phyloP scores from a whole-genome alignment of 2,888 invertebrate genomes.

The Caenorhabditis sp. region DNA sequence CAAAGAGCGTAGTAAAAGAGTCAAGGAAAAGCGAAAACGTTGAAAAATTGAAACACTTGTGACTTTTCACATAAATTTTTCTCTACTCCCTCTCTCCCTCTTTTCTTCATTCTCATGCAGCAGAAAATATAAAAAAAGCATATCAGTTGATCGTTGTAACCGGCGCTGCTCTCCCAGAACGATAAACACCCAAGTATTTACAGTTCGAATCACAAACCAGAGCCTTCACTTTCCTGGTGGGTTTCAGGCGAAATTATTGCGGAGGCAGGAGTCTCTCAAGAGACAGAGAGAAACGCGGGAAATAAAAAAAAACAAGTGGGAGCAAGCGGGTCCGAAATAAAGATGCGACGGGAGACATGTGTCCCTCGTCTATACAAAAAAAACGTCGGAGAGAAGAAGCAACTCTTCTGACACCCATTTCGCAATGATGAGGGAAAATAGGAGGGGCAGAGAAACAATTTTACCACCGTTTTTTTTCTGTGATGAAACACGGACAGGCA shows the following conservation, averaged over 20 bases:
- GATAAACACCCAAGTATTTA: constrained; percentile 17
- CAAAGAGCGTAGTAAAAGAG: not conserved
- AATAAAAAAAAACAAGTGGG: constrained; percentile 22
- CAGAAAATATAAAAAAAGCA: constrained; percentile 20
- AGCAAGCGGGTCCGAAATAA: constrained; percentile 43
- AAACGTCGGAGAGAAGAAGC: constrained; percentile 21
- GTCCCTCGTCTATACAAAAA: constrained; percentile 39
- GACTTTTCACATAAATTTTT: constrained; percentile 28
- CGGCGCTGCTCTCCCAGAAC: constrained; percentile 35
- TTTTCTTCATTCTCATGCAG: constrained; percentile 4
- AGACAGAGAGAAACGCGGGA: constrained; percentile 21
- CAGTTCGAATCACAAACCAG: constrained; percentile 25
- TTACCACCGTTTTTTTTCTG: constrained; percentile 15
- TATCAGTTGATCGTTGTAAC: constrained; percentile 41
- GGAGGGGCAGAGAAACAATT: constrained; percentile 10
- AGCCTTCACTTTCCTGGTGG: constrained; percentile 7
- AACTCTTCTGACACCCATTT: constrained; percentile 46
- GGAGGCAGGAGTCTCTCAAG: not conserved
- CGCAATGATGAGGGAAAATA: constrained; percentile 43
- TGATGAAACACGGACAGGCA: constrained; percentile 27
- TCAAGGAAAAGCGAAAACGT: constrained; percentile 12
- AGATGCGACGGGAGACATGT: constrained; percentile 57
- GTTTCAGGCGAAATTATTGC: not conserved
- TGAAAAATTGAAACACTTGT: constrained; percentile 47
- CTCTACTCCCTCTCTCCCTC: not conserved